Conservation (phyloP, 2,888 invertebrate genomes). For the Athalia circularis region DNA sequence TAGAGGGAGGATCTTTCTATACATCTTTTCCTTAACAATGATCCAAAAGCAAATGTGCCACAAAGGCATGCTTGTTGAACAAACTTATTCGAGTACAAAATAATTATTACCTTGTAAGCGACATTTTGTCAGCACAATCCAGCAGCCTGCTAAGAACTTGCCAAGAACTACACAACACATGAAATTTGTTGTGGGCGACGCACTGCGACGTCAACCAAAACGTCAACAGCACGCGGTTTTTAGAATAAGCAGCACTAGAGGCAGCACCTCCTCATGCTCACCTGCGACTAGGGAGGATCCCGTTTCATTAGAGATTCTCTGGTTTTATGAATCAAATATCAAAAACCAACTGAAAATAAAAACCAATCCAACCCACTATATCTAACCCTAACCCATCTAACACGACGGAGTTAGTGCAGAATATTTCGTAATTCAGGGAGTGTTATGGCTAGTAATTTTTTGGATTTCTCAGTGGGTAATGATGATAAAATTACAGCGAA, state of each 20-base stretch:
- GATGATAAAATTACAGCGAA: slow-evolving; percentile 34
- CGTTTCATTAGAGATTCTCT: too few species aligned
- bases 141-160: not conserved
- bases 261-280: too few species aligned
- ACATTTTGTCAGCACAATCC: slow-evolving; percentile 38
- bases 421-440: not conserved
- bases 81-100: not conserved
- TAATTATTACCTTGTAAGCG: slow-evolving; percentile 28
- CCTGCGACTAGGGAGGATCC: too few species aligned
- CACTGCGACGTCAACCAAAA: not conserved
- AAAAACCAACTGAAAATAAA: too few species aligned
- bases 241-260: not conserved
- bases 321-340: too few species aligned
- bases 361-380: too few species aligned
- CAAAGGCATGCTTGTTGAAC: not conserved
- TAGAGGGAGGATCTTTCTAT: not conserved
- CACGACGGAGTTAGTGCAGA: too few species aligned
- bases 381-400: too few species aligned
- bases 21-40: too few species aligned
- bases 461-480: slow-evolving; percentile 26
- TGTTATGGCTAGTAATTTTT: slow-evolving; percentile 20
- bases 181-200: not conserved
- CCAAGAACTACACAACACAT: not conserved
- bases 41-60: too few species aligned
- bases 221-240: not conserved